Conservation (phyloP, 2,113 vertebrate species). For the Podocnemis expansa region DNA sequence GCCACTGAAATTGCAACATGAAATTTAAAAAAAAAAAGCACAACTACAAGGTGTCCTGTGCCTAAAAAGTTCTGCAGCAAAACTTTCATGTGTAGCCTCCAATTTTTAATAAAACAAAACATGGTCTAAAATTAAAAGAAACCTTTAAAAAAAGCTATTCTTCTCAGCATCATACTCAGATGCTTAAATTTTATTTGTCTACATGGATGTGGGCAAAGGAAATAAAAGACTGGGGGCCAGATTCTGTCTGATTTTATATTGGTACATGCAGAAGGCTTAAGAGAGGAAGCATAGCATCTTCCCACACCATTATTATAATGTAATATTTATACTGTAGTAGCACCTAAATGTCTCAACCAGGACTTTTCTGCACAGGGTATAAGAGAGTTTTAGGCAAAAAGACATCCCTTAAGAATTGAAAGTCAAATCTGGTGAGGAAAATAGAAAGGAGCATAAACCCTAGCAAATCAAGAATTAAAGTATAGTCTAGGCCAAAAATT, state of each 20-base stretch:
- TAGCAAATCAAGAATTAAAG: not conserved
- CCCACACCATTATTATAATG: not conserved
- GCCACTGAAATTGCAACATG: not conserved
- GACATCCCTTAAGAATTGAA: not conserved
- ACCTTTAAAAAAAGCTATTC: not conserved
- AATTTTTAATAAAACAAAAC: not conserved
- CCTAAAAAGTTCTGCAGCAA: slow-evolving; percentile 4
- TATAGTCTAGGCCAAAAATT: not conserved
- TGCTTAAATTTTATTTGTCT: not conserved
- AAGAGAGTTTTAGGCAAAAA: not conserved
- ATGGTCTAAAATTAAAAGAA: not conserved
- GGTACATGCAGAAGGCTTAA: not conserved
- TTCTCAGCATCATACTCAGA: not conserved
- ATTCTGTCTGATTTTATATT: not conserved
- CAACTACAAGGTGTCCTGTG: not conserved
- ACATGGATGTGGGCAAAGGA: not conserved
- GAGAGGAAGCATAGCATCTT: not conserved
- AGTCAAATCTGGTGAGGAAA: not conserved
- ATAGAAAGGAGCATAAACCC: not conserved
- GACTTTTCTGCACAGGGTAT: not conserved
- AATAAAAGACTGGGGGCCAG: slow-evolving; percentile 4
- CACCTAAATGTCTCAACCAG: not conserved
- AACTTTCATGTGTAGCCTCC: not conserved
- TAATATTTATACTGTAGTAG: not conserved
- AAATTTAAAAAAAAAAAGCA: not conserved